A percentile compares a stretch with the other conserved stretches of the same genome.
Evolutionary conservation across 2,797 vertebrate species (phyloP).

Genomic region (Smutsia temminckii): DNA sequence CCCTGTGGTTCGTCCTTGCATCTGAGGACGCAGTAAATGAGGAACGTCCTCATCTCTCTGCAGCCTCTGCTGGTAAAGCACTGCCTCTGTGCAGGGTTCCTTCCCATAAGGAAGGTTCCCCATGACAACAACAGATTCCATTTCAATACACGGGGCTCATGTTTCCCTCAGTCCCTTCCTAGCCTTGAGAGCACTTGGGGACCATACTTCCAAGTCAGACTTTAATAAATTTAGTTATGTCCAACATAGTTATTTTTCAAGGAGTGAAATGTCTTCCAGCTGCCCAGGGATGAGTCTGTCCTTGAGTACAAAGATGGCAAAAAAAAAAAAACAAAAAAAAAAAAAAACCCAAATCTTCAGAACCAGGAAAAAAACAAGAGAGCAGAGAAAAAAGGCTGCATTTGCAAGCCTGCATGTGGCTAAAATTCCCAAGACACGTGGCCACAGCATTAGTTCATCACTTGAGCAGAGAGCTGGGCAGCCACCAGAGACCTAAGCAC

Average conservation of each 20-base stretch:
- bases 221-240: constrained; percentile 23
- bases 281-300: neutral
- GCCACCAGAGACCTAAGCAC: neutral
- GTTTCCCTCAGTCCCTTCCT: neutral
- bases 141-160: neutral
- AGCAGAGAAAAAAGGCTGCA: neutral
- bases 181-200: neutral
- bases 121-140: neutral
- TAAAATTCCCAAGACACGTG: neutral
- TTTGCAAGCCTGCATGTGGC: neutral
- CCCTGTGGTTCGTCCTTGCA: neutral
- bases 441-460: neutral
- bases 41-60: neutral
- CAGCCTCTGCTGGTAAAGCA: neutral
- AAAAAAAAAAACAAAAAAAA: neutral
- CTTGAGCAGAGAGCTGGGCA: neutral
- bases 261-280: neutral
- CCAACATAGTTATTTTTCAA: constrained; percentile 23
- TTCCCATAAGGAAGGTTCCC: neutral
- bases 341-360: neutral
- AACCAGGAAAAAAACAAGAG: neutral
- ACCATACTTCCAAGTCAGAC: neutral
- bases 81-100: neutral
- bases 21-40: neutral
- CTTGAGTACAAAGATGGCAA: neutral